Base-by-base conservation (phyloP, 2,113 vertebrate species). In the Loxodonta africana region DNA sequence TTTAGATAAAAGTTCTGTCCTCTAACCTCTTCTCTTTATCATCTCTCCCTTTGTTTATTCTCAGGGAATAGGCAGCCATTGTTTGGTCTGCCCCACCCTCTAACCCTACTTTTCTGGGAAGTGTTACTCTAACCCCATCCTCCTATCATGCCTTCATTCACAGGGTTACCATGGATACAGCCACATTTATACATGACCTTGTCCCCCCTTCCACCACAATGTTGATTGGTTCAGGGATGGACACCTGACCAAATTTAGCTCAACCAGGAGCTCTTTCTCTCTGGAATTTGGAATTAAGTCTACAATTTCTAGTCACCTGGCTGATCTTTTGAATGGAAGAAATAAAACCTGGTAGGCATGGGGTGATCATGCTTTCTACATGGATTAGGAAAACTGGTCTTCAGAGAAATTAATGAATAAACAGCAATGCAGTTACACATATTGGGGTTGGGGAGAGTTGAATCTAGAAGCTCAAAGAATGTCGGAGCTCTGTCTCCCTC, bases 1-100 rank as follows among this genome's bases (percentile, higher is more conserved):
- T 74, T 90, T 93, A 37, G 33, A 81, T 5, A 33, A 28, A 51
- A n/a, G 11, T 78, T 88, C 76, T 62, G 65, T 41, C 57, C 48
- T 87, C 53, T 30, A 63, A 86, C 21, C 28, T 84, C 46, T 89
- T n/a, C 78, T 63, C 14, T n/a, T 94, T 60, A 26, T 23, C 10
- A 17, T 94, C 28, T 85, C n/a, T 71, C 33, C 46, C 46, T 15
- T 86, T 92, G 78, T 30, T 89, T 90, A 37, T 90, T 96, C 85
- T 83, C 37, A 44, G 69, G 48, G 60, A 86, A 85, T 30, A 12
- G 74, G 65, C 76, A 92, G 28, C 12, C 9, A 63, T 73, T 48
- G 53, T 83, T 65, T 80, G 20, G 63, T 95, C 46, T 92, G 17
- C 10, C 77, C 30, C 65, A 12, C 15, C n/a, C 46, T 62, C 23